Percentiles rank a stretch among this genome's conserved stretches.
Evolutionary conservation across 2,797 vertebrate species (phyloP).

Genomic region (Ataeniobius toweri): DNA sequence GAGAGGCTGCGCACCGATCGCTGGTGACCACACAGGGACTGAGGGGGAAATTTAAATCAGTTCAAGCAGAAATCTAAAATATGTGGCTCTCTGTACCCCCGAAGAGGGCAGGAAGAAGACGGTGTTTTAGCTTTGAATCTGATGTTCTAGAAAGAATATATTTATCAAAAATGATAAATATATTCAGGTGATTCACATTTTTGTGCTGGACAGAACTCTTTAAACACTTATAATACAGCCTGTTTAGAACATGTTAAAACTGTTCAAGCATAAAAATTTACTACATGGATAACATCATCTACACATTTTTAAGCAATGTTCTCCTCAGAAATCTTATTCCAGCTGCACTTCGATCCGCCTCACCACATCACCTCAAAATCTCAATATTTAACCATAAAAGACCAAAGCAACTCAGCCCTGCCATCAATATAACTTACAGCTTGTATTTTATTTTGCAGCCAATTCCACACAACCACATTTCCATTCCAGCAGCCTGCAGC

Average conservation of each 20-base stretch:
- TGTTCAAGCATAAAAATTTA: not conserved
- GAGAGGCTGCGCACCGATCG: conserved; percentile 81
- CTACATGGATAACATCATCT: not conserved
- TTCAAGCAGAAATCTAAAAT: not conserved
- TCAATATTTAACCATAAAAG: not conserved
- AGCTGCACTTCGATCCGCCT: not conserved
- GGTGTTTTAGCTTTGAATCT: not conserved
- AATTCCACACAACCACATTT: conserved; percentile 77
- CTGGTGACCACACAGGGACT: conserved; percentile 80
- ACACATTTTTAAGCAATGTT: not conserved
- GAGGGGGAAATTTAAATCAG: conserved; percentile 1
- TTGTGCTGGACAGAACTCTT: not conserved
- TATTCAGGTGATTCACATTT: not conserved
- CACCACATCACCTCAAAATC: not conserved
- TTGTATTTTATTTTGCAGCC: conserved; percentile 67
- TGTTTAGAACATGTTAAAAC: not conserved
- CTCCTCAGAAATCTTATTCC: not conserved
- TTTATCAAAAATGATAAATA: not conserved
- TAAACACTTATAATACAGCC: not conserved
- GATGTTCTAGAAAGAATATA: not conserved
- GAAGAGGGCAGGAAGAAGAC: no score
- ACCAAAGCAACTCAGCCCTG: not conserved
- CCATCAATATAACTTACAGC: conserved; percentile 48
- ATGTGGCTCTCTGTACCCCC: not conserved
- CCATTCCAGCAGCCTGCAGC: conserved; percentile 87